Evolutionary conservation across 2,113 vertebrate species (phyloP).

Genomic region (Hypanus sabinus): DNA sequence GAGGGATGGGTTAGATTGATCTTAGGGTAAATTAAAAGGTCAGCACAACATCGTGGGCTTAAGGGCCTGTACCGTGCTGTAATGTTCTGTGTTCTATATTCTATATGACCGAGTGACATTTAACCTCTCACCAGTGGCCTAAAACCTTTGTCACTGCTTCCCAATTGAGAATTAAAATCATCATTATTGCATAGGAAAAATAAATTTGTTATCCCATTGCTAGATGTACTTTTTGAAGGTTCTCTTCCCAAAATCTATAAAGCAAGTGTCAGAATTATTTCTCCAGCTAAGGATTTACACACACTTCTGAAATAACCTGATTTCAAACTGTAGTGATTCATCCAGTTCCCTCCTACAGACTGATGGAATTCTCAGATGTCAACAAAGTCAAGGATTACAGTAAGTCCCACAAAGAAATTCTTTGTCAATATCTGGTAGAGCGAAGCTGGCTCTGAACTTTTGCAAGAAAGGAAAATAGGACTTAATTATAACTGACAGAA

Average conservation of each 20-base stretch:
- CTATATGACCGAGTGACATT: neutral
- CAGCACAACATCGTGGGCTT: too few species aligned
- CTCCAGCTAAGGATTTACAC: neutral
- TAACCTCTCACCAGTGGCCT: neutral
- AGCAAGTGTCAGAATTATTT: neutral
- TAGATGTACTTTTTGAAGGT: neutral
- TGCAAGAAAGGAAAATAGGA: neutral
- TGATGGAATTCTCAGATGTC: neutral
- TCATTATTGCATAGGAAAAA: neutral
- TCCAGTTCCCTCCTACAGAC: neutral
- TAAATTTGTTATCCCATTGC: neutral
- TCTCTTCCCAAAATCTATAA: neutral
- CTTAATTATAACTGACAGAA: constrained; percentile 8
- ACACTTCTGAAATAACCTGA: neutral
- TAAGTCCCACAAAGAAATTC: neutral
- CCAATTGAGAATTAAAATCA: neutral
- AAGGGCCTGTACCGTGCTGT: too few species aligned
- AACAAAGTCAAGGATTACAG: neutral
- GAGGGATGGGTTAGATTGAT: too few species aligned
- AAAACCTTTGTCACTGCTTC: neutral
- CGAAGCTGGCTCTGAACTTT: neutral
- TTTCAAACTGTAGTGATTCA: neutral
- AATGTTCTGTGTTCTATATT: too few species aligned
- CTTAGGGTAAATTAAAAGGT: too few species aligned
- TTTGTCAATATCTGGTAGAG: neutral